Percentiles rank a stretch among this genome's conserved stretches.
These are phyloP conservation scores for Diarsia dahlii DNA, from an alignment of 2,888 invertebrate species.

Conservation along the genomic window DNA sequence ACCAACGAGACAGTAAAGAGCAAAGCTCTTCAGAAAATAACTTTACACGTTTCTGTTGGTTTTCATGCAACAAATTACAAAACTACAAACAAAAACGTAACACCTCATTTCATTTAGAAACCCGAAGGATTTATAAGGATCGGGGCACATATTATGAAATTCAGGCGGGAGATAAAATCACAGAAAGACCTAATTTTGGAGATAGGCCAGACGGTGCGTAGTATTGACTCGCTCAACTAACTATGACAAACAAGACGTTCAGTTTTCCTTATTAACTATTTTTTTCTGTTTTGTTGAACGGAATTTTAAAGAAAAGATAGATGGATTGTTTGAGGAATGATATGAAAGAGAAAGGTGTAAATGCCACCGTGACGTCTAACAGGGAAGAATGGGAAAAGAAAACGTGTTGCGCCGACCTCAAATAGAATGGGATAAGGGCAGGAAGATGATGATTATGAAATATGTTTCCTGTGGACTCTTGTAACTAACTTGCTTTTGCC, in stretches of 20 bases:
- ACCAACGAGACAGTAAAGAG: not conserved
- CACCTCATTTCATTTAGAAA: not conserved
- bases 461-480: not conserved
- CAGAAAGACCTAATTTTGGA: constrained; percentile 40
- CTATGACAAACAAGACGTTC: constrained; percentile 27
- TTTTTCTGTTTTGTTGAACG: not conserved
- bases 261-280: constrained; percentile 22
- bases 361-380: too few species aligned
- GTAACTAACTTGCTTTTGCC: too few species aligned
- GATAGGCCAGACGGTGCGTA: constrained; percentile 34
- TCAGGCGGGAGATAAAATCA: constrained; percentile 23
- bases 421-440: too few species aligned
- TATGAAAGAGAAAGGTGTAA: too few species aligned
- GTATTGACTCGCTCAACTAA: constrained; percentile 17
- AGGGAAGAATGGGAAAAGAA: too few species aligned
- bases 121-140: constrained; percentile 20
- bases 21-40: not conserved
- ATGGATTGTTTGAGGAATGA: too few species aligned
- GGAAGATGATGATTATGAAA: too few species aligned
- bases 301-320: too few species aligned
- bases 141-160: constrained; percentile 21
- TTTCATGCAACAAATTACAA: not conserved
- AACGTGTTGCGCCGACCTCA: too few species aligned
- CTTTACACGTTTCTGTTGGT: not conserved
- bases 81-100: not conserved